phyloP scores from a whole-genome alignment of 2,888 invertebrate genomes.

The Campoplex capitator region DNA sequence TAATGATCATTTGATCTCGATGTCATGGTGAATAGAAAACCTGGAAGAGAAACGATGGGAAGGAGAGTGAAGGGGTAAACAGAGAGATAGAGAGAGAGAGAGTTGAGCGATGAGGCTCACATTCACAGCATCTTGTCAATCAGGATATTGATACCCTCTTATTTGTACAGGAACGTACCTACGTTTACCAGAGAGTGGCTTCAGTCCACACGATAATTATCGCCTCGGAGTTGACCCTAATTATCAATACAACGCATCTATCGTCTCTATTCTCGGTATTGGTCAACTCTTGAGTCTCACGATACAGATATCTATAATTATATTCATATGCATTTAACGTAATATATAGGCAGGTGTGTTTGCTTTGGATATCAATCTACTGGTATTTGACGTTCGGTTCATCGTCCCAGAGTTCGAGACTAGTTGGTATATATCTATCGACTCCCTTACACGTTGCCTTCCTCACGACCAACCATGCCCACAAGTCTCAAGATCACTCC shows the following conservation, averaged over 20 bases:
- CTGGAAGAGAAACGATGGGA: neutral
- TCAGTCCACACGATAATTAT: conserved; percentile 37
- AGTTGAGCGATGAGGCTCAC: neutral
- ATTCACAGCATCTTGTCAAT: conserved; percentile 29
- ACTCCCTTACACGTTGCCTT: conserved; percentile 18
- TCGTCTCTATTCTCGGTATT: conserved; percentile 27
- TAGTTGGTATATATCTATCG: conserved; percentile 34
- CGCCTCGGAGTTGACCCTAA: conserved; percentile 54
- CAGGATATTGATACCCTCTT: conserved; percentile 39
- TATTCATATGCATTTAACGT: conserved; percentile 25
- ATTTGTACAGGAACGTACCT: conserved; percentile 37
- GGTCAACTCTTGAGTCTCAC: conserved; percentile 33
- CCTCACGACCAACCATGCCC: conserved; percentile 19
- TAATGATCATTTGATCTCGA: no score
- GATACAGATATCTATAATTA: conserved; percentile 25
- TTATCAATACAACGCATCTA: conserved; percentile 49
- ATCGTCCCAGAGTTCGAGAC: conserved; percentile 40
- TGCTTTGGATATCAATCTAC: conserved; percentile 41
- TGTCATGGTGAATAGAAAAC: neutral
- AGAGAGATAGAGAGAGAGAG: neutral
- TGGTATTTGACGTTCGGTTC: conserved; percentile 30
- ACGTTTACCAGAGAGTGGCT: neutral
- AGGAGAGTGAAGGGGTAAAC: conserved; percentile 9
- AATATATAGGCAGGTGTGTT: conserved; percentile 10
- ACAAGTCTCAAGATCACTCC: conserved; percentile 65